Conservation (phyloP, 2,113 vertebrate species). For the Dicrurus megarhynchus region DNA sequence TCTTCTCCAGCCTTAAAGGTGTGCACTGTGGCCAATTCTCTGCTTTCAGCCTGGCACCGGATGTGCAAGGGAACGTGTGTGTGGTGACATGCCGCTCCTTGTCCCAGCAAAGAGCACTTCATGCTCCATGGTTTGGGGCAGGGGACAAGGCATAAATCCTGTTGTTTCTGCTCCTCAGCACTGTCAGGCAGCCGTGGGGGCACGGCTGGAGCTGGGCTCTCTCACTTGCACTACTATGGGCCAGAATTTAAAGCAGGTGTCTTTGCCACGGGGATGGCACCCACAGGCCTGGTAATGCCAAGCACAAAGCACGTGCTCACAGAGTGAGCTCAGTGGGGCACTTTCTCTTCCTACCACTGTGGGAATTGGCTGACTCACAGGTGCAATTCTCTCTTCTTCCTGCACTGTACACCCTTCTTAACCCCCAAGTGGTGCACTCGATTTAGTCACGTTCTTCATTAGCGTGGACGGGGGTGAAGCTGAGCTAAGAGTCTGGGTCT, state of each 20-base stretch:
- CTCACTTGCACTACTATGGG: not conserved
- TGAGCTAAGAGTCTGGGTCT: not conserved
- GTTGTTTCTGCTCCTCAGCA: not conserved
- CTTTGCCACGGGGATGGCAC: not conserved
- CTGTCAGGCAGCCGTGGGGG: not conserved
- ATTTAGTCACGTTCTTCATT: not conserved
- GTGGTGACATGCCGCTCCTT: not conserved
- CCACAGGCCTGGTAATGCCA: not conserved
- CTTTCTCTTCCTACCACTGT: not conserved
- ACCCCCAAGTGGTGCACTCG: not conserved
- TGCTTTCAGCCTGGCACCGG: not conserved
- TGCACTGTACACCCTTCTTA: not conserved
- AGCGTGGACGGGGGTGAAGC: not conserved
- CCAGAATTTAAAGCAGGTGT: not conserved
- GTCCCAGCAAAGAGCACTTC: not conserved
- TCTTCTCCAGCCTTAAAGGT: not conserved
- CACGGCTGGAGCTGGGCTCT: not conserved
- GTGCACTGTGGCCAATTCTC: not conserved
- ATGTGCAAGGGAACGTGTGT: rapidly evolving
- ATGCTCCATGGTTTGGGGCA: not conserved
- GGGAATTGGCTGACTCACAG: not conserved
- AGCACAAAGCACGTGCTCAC: not conserved
- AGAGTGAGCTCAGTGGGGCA: not conserved
- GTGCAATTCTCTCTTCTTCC: not conserved
- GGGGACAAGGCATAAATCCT: not conserved